Evolutionary conservation across 2,113 vertebrate species (phyloP).

Genomic region (Irena cyanogastra): DNA sequence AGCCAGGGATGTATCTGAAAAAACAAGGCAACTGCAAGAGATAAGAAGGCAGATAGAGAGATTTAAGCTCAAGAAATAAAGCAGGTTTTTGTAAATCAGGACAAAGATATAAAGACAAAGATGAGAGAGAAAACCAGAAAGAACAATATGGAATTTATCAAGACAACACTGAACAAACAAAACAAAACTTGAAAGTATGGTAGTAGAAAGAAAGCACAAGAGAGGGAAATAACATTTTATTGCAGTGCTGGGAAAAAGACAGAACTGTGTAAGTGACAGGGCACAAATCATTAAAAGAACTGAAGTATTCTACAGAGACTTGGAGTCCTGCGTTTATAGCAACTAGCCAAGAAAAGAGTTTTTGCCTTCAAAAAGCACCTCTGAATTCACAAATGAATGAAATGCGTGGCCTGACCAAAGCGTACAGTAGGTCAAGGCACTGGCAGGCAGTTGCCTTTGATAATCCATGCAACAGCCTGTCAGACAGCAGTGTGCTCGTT

Average conservation of each 20-base stretch:
- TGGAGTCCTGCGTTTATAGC: conserved; percentile 23
- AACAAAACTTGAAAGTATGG: conserved; percentile 29
- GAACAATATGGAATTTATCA: conserved; percentile 34
- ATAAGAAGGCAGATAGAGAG: background rate
- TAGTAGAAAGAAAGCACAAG: conserved; percentile 4
- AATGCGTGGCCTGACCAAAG: conserved; percentile 49
- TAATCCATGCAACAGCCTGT: conserved; percentile 42
- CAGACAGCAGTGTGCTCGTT: conserved; percentile 37
- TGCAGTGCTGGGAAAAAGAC: background rate
- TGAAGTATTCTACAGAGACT: conserved; percentile 61
- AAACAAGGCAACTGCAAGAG: conserved; percentile 24
- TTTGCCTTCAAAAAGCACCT: conserved; percentile 53
- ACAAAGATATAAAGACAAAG: background rate
- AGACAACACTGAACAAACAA: conserved; percentile 18
- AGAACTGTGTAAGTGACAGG: conserved; percentile 23
- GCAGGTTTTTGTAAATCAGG: conserved; percentile 14
- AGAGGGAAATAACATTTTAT: conserved; percentile 17
- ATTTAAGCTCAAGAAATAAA: conserved; percentile 35
- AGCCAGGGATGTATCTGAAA: background rate
- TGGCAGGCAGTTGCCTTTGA: conserved; percentile 51
- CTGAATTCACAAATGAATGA: conserved; percentile 56
- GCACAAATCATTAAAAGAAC: conserved; percentile 53
- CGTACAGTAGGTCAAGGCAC: conserved; percentile 19
- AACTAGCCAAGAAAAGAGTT: conserved; percentile 31
- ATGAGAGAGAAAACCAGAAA: conserved; percentile 11